These are phyloP conservation scores for Brachylomia viminalis DNA, from an alignment of 2,888 invertebrate species.

Conservation along the genomic window DNA sequence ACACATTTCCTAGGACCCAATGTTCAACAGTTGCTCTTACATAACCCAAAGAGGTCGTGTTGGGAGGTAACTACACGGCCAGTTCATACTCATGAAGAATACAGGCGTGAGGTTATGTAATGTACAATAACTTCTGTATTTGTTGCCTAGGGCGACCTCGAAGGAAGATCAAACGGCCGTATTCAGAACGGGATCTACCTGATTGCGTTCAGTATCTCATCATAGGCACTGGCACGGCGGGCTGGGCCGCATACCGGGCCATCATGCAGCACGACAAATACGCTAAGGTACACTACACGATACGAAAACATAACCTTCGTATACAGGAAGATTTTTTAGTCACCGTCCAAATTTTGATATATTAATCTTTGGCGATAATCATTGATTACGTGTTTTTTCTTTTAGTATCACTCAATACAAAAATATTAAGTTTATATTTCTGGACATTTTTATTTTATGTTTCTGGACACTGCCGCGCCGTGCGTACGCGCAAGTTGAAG, in stretches of 20 bases:
- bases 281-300: conserved; percentile 80
- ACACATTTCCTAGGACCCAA: background rate
- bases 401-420: no score
- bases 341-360: no score
- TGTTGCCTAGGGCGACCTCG: conserved; percentile 81
- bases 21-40: background rate
- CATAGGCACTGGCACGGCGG: conserved; percentile 82
- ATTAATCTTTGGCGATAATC: no score
- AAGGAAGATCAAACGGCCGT: conserved; percentile 76
- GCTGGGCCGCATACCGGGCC: conserved; percentile 84
- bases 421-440: no score
- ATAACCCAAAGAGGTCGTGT: background rate
- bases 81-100: background rate
- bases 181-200: conserved; percentile 78
- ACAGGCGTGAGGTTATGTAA: background rate
- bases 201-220: conserved; percentile 87
- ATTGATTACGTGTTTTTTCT: no score
- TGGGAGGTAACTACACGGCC: no score
- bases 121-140: background rate
- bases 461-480: no score
- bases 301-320: background rate
- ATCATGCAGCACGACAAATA: conserved; percentile 82
- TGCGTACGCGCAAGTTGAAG: no score
- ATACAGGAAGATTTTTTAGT: no score
- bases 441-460: no score